phyloP scores from a whole-genome alignment of 2,113 vertebrate species.

The Columbina picui region DNA sequence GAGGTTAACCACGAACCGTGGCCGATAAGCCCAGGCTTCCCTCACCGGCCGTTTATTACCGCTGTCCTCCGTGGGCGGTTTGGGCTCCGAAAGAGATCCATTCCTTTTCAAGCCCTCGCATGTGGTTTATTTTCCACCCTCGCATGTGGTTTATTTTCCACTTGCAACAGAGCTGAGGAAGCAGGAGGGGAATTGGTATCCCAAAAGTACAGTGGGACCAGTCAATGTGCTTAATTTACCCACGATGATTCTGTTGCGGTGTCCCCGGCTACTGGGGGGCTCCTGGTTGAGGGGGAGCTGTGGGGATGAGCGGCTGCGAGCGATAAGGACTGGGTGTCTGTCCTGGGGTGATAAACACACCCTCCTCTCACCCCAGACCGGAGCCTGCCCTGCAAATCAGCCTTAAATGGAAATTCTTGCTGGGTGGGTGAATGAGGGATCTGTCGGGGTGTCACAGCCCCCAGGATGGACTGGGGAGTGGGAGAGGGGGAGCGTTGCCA shows the following conservation, averaged over 20 bases:
- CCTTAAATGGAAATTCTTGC: neutral
- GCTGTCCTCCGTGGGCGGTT: rapidly evolving
- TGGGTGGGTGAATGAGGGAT: neutral
- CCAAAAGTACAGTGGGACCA: rapidly evolving
- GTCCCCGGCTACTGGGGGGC: rapidly evolving
- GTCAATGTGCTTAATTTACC: rapidly evolving
- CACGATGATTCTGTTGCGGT: rapidly evolving
- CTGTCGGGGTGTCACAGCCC: neutral
- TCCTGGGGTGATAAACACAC: neutral
- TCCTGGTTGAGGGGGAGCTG: neutral
- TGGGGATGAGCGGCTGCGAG: rapidly evolving
- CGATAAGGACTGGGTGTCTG: neutral
- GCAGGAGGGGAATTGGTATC: neutral
- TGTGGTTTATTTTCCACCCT: neutral
- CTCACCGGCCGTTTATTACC: rapidly evolving
- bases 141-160: rapidly evolving
- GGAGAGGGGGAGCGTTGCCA: neutral
- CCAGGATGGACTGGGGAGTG: neutral
- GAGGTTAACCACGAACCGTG: neutral
- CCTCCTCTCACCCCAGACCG: neutral
- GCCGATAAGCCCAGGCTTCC: neutral
- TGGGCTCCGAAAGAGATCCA: neutral
- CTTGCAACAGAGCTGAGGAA: neutral
- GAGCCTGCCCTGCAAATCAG: neutral
- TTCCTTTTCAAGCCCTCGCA: neutral